A percentile compares a stretch with the other conserved stretches of the same genome.
phyloP scores from a whole-genome alignment of 2,797 vertebrate species.

The Parauchenoglanis ngamensis region DNA sequence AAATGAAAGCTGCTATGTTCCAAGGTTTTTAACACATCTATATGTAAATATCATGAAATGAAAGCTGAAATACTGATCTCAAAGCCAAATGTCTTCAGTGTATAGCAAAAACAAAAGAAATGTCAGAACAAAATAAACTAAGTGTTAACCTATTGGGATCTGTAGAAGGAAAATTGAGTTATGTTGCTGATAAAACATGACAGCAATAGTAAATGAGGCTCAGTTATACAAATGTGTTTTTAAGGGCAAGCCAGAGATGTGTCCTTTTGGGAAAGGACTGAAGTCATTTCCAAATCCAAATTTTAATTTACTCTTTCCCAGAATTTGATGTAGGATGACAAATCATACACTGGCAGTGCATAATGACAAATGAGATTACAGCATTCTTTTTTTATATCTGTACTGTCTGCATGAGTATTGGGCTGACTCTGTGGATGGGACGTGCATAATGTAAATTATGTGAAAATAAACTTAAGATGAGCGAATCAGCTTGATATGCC shows the following conservation, averaged over 20 bases:
- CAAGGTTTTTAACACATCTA: neutral
- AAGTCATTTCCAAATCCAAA: slow-evolving; percentile 43
- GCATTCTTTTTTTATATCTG: slow-evolving; percentile 16
- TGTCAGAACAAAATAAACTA: slow-evolving; percentile 13
- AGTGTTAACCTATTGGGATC: slow-evolving; percentile 17
- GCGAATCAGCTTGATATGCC: slow-evolving; percentile 45
- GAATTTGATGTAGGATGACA: slow-evolving; percentile 28
- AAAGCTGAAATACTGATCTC: neutral
- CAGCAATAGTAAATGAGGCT: slow-evolving; percentile 15
- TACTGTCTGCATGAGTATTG: slow-evolving; percentile 7
- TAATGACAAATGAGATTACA: slow-evolving; percentile 43
- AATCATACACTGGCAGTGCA: slow-evolving; percentile 30
- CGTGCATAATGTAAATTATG: slow-evolving; percentile 34
- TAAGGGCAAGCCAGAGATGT: slow-evolving; percentile 8
- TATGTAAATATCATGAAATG: neutral
- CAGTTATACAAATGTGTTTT: slow-evolving; percentile 11
- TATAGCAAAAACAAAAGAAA: neutral
- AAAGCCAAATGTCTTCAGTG: neutral
- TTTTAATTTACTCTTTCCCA: slow-evolving; percentile 41
- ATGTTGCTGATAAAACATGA: slow-evolving; percentile 26
- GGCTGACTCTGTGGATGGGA: slow-evolving; percentile 22
- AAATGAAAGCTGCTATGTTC: neutral
- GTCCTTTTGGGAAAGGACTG: slow-evolving; percentile 28
- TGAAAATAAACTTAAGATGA: slow-evolving; percentile 40
- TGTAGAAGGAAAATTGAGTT: slow-evolving; percentile 25